Evolutionary conservation across 2,888 invertebrate genomes (phyloP).

Genomic region (Onchidella celtica): DNA sequence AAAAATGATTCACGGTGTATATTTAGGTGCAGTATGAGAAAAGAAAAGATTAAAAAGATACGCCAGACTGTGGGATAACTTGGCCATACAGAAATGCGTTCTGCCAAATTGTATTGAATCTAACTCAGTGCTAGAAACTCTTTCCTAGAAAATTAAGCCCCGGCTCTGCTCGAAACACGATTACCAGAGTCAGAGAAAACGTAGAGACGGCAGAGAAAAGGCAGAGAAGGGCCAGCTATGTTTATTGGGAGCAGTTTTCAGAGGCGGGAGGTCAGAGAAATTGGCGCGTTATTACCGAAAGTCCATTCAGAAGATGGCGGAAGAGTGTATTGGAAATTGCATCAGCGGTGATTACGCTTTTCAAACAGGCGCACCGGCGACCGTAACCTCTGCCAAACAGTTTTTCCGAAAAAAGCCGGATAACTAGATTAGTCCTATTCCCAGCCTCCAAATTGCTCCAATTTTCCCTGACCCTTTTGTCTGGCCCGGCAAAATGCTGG

Average conservation of each 20-base stretch:
- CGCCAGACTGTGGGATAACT: neutral
- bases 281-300: conserved; percentile 30
- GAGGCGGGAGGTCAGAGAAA: conserved; percentile 23
- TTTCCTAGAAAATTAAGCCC: neutral
- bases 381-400: conserved; percentile 22
- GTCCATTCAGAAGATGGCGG: conserved; percentile 40
- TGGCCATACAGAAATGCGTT: neutral
- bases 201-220: too few species aligned
- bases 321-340: conserved; percentile 46
- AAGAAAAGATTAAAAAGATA: neutral
- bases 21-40: too few species aligned
- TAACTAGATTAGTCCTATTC: conserved; percentile 47
- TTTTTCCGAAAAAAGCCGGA: conserved; percentile 29
- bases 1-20: too few species aligned
- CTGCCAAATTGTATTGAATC: conserved; percentile 24
- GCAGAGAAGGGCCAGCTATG: conserved; percentile 6
- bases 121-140: neutral
- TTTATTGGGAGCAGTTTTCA: conserved; percentile 37
- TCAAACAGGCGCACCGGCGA: conserved; percentile 17
- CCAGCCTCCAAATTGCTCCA: conserved; percentile 45
- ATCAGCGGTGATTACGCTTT: conserved; percentile 46
- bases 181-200: neutral
- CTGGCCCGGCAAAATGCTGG: conserved; percentile 15
- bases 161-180: conserved; percentile 26
- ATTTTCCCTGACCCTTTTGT: conserved; percentile 46